Conservation (phyloP, 2,888 invertebrate genomes). For the Lasioglossum morio region DNA sequence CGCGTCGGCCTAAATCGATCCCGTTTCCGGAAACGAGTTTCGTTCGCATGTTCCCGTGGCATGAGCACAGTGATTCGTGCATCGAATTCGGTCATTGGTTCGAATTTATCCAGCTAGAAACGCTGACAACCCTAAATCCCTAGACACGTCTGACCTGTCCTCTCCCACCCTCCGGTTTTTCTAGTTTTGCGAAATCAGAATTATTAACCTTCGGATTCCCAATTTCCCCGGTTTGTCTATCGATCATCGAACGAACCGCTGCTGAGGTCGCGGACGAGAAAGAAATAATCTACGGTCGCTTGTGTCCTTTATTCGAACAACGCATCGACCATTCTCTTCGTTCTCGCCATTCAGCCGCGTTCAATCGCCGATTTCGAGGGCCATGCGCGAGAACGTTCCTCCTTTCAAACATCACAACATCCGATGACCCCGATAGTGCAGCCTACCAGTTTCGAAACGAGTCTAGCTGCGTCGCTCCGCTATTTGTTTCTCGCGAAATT, state of each 20-base stretch:
- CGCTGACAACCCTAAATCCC: conserved; percentile 59
- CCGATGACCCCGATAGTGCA: not conserved
- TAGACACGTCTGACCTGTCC: not conserved
- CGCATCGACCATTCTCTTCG: not conserved
- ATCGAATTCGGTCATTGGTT: conserved; percentile 31
- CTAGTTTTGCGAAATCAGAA: no score
- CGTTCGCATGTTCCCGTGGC: conserved; percentile 28
- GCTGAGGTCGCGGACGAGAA: not conserved
- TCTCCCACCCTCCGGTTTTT: not conserved
- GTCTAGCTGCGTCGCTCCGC: not conserved
- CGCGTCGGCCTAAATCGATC: conserved; percentile 41
- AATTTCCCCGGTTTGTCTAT: not conserved
- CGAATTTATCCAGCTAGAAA: conserved; percentile 57
- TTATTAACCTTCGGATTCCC: no score
- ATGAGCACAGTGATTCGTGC: conserved; percentile 34
- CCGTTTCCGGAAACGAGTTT: conserved; percentile 59
- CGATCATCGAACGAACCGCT: not conserved
- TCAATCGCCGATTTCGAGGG: not conserved
- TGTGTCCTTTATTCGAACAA: conserved; percentile 18
- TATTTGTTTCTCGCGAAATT: not conserved
- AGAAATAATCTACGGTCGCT: not conserved
- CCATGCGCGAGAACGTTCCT: not conserved
- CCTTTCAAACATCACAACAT: not conserved
- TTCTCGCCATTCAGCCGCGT: not conserved
- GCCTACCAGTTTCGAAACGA: not conserved